Percentiles rank a stretch among this genome's conserved stretches.
phyloP scores from a whole-genome alignment of 1,140 invertebrate genomes.

The Atta colombica region DNA sequence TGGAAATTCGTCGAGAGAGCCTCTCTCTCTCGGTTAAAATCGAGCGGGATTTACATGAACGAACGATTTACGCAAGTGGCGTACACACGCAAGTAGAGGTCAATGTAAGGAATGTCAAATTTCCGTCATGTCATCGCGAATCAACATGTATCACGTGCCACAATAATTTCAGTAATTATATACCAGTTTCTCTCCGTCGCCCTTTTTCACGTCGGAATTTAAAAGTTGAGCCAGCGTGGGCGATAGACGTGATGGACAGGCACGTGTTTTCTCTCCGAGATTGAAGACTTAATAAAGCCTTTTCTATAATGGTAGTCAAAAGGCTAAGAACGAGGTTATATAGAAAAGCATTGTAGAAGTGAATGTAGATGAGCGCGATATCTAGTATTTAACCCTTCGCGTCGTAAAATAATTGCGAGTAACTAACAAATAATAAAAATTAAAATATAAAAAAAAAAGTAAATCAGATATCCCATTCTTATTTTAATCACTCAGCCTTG shows the following conservation, averaged over 20 bases:
- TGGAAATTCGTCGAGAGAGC: conserved; percentile 20
- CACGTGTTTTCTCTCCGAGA: conserved; percentile 74
- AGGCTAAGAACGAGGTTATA: not conserved
- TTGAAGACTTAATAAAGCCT: conserved; percentile 83
- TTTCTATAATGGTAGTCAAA: conserved; percentile 69
- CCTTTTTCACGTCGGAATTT: conserved; percentile 42
- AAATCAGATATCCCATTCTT: not conserved
- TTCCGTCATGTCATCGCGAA: conserved; percentile 3
- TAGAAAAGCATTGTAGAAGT: conserved; percentile 5
- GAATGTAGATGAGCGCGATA: not conserved
- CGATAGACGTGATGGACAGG: conserved; percentile 79
- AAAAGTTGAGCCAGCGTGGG: conserved; percentile 58
- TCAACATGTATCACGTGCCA: conserved; percentile 28
- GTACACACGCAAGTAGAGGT: not conserved
- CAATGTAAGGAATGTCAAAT: conserved; percentile 14
- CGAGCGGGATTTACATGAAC: conserved; percentile 44
- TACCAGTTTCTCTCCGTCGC: conserved; percentile 26
- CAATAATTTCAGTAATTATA: conserved; percentile 71
- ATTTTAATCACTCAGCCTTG: not conserved
- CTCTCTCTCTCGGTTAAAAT: conserved; percentile 52
- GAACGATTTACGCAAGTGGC: conserved; percentile 35
- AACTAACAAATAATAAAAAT: conserved; percentile 2
- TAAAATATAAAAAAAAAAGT: not conserved
- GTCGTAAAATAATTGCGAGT: not conserved
- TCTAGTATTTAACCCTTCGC: not conserved